Evolutionary conservation across 2,888 invertebrate species (phyloP), one percentile per base, ranked within the genome.

Genomic region (Hartigia nigra): DNA sequence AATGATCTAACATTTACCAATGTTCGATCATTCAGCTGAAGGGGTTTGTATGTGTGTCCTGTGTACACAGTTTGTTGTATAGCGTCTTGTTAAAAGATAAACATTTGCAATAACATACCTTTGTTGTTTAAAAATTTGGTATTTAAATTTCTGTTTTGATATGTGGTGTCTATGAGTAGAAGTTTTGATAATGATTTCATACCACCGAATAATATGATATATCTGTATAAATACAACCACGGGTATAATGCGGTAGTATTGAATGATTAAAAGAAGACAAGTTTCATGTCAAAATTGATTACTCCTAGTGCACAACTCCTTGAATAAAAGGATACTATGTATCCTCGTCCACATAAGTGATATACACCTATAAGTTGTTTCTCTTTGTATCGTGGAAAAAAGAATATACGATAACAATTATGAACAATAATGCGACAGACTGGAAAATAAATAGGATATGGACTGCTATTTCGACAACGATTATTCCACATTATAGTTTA

Each of bases 31-130:
- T 82, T 80, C 76, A 83, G 78, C 79, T 81, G 36, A 70, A 80
- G 82, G 82, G 83, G 84, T 84, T 82, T 83, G 82, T 86, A 86
- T 81, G 82, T 84, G 84, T 88, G 89, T 89, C 86, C 84, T 87
- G 83, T 87, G 85, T 86, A 88, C 87, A 90, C 88, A 86, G 81
- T 88, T 90, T 89, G 88, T 90, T 90, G 87, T 89, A 89, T 86
- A 88, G 86, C 84, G 81, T 84, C 87, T 89, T 90, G 88, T 90
- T 90, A 85, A 86, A 85, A 87, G 86, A 89, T 88, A 86, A 89
- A 88, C 84, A 87, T 90, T 90, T 88, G 83, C 87, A 87, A 86
- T 88, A 88, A 88, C 81, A 84, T 82, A 34, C 72, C 76, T 72
- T 31, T 32, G 31, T 72, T 34, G 72, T 72, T 72, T 31, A 32